A percentile compares a stretch with the other conserved stretches of the same genome.
phyloP scores from a whole-genome alignment of 2,888 invertebrate species.

The Quadriops clusia region DNA sequence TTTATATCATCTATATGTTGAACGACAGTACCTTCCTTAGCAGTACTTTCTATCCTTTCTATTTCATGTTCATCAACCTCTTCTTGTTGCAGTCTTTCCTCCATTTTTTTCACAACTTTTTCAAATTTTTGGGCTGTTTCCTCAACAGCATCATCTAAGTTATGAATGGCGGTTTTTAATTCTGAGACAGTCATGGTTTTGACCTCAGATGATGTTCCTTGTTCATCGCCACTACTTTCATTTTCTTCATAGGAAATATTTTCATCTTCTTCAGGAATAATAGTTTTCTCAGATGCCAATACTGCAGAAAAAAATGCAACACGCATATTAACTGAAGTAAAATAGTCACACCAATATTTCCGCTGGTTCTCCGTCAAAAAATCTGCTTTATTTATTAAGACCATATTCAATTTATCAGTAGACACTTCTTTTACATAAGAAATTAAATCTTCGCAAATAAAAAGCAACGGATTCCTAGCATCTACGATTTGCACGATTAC shows the following conservation, averaged over 20 bases:
- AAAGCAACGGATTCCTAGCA: constrained; percentile 85
- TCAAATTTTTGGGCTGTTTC: constrained; percentile 44
- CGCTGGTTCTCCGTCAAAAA: constrained; percentile 72
- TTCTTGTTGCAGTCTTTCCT: constrained; percentile 1
- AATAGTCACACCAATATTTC: constrained; percentile 75
- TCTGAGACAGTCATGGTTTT: constrained; percentile 27
- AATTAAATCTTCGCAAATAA: constrained; percentile 83
- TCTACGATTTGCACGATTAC: constrained; percentile 90
- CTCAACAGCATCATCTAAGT: constrained; percentile 43
- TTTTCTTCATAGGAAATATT: constrained; percentile 21
- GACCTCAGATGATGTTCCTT: constrained; percentile 8
- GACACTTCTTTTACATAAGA: constrained; percentile 70
- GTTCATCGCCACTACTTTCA: constrained; percentile 18
- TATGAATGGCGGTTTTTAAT: constrained; percentile 41
- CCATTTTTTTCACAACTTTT: constrained; percentile 36
- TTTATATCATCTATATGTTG: neutral
- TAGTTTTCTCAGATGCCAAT: constrained; percentile 40
- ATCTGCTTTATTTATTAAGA: constrained; percentile 94
- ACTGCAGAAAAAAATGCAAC: constrained; percentile 89
- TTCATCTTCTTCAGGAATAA: constrained; percentile 16
- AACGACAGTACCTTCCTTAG: neutral
- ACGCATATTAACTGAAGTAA: constrained; percentile 52
- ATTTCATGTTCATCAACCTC: constrained; percentile 4
- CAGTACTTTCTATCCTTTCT: neutral
- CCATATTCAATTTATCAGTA: constrained; percentile 58